Evolutionary conservation across 2,113 vertebrate species (phyloP), one percentile per base, ranked within the genome.

Genomic region (Ophiodon elongatus): DNA sequence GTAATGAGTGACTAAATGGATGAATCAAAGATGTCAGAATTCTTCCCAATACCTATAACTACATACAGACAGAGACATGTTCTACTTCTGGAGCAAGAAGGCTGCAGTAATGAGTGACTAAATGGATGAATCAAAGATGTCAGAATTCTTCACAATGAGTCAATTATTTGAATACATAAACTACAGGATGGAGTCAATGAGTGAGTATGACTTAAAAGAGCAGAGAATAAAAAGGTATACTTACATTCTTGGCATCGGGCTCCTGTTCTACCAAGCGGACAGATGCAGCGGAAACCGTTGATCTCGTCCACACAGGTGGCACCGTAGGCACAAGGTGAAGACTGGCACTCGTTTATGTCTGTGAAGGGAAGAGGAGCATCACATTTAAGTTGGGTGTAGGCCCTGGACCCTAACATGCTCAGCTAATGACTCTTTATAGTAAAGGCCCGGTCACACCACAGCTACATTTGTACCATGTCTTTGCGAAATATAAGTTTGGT

Each of bases 291-390:
- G 74, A 97, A 99, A 14, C 97, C 97, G 0, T 98, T 97, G 91
- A 99, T 98, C 94, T 99, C 96, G 21, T 99, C 98, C 90, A 99
- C 96, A 29, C 98, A 99, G 1, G 97, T 98, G 91, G 98, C 96
- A 60, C 98, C 98, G 0, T 98, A 98, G 17, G 97, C 96, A 69
- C 98, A 99, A 7, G 98, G 98, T 0, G 97, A 97, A 1, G 98
- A 99, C 94, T 99, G 98, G 91, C 98, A 99, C 92, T 99, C 98
- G 4, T 99, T 97, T 2, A 99, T 96, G 92, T 99, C 98, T 99
- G 85, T 0, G 41, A 8, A 71, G 47, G 35, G 21, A 79, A 25
- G 7, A 62, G 0, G 2, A 41, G 39, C 21, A 29, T 2, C n/a
- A 65, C 0, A 45, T 31, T 64, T 2, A 57, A 43, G 56, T 29